Conservation (phyloP, 1,140 invertebrate species). For the Drosophila ananassae region DNA sequence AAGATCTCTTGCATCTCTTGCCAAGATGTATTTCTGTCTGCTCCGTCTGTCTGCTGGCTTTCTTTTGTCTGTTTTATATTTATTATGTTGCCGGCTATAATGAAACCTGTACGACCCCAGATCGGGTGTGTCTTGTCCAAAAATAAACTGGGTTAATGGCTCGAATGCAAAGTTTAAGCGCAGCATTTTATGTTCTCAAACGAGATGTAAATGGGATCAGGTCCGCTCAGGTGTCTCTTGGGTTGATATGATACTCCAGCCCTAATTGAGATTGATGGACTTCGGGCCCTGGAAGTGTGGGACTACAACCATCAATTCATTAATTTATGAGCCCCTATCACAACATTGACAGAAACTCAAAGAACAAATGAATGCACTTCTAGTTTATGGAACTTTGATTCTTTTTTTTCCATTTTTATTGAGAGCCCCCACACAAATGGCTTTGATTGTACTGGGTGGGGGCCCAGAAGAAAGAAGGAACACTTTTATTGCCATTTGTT, state of each 20-base stretch:
- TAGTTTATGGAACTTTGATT: slow-evolving; percentile 12
- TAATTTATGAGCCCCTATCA: slow-evolving; percentile 28
- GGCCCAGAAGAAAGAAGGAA: not conserved
- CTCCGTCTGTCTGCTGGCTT: slow-evolving; percentile 31
- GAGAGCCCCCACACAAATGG: slow-evolving; percentile 8
- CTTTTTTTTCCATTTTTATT: not conserved
- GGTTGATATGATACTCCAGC: slow-evolving; percentile 11
- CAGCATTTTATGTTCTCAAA: slow-evolving; percentile 50
- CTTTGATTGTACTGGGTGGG: slow-evolving; percentile 17
- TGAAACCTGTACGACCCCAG: slow-evolving; percentile 8
- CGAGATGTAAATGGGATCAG: slow-evolving; percentile 49
- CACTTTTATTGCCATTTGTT: slow-evolving; percentile 40
- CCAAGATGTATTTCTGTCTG: slow-evolving; percentile 57
- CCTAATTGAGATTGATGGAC: slow-evolving; percentile 47
- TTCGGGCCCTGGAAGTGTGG: slow-evolving; percentile 15
- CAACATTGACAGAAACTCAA: slow-evolving; percentile 1
- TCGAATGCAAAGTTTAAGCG: slow-evolving; percentile 56
- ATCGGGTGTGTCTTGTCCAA: slow-evolving; percentile 64
- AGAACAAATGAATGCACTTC: slow-evolving; percentile 33
- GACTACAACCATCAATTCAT: slow-evolving; percentile 18
- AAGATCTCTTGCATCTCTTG: slow-evolving; percentile 50
- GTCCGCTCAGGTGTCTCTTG: slow-evolving; percentile 28
- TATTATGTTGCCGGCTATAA: slow-evolving; percentile 48
- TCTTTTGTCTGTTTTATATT: slow-evolving; percentile 59
- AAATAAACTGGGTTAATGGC: slow-evolving; percentile 76